These are phyloP conservation scores for Belonocnema kinseyi DNA, from an alignment of 1,140 invertebrate genomes.

Conservation along the genomic window DNA sequence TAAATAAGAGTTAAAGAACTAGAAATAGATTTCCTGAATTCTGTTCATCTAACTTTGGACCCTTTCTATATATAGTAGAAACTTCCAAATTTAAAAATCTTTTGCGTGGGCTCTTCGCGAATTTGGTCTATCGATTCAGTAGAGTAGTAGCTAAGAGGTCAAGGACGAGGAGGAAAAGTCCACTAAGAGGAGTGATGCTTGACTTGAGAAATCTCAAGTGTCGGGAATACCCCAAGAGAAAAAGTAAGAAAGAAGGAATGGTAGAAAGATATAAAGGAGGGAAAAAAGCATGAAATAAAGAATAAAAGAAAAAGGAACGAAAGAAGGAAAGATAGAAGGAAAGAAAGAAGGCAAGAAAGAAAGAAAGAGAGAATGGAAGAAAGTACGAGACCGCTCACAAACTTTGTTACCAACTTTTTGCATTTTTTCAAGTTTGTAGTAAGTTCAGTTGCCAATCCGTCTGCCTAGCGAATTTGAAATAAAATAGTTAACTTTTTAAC, in stretches of 20 bases:
- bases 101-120: background rate
- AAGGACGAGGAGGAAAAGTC: background rate
- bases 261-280: background rate
- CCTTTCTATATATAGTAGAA: background rate
- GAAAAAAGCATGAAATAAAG: background rate
- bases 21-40: too few relatives aligned
- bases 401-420: too few relatives aligned
- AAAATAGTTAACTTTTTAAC: too few relatives aligned
- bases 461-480: too few relatives aligned
- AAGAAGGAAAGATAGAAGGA: too few relatives aligned
- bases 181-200: slow-evolving; percentile 3
- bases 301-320: too few relatives aligned
- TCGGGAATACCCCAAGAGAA: background rate
- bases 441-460: too few relatives aligned
- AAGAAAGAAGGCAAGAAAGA: too few relatives aligned
- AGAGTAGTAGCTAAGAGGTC: background rate
- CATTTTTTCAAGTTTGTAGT: too few relatives aligned
- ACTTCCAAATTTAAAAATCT: background rate
- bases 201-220: background rate
- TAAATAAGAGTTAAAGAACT: background rate
- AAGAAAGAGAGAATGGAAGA: too few relatives aligned
- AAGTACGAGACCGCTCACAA: too few relatives aligned
- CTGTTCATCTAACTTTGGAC: background rate
- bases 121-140: slow-evolving; percentile 16
- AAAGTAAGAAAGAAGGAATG: background rate